Percentiles rank a stretch among this genome's conserved stretches.
Conservation (phyloP, 2,888 invertebrate species). For the Phlogophora meticulosa region DNA sequence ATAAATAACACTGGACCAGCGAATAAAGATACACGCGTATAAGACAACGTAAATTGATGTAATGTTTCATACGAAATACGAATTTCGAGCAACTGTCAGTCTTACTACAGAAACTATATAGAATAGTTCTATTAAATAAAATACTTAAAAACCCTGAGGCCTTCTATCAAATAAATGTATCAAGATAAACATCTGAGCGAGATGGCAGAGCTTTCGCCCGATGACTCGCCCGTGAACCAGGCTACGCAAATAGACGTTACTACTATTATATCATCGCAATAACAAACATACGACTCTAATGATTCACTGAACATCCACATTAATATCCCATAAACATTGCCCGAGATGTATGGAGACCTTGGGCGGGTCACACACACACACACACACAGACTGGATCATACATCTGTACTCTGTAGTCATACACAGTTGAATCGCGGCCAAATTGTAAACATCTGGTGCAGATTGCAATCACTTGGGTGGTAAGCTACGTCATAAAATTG, state of each 20-base stretch:
- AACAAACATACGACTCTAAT: conserved; percentile 14
- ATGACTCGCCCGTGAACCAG: conserved; percentile 9
- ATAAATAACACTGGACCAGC: conserved; percentile 16
- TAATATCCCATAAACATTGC: conserved; percentile 31
- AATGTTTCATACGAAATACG: conserved; percentile 5
- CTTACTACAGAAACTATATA: neutral
- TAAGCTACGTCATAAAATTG: neutral
- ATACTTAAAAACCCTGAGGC: neutral
- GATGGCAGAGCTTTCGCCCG: neutral
- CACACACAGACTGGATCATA: neutral
- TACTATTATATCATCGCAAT: conserved; percentile 37
- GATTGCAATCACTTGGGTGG: conserved; percentile 26
- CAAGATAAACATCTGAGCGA: neutral
- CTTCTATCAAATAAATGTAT: neutral
- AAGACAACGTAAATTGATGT: neutral
- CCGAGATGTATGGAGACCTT: conserved; percentile 27
- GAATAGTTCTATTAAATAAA: too few relatives aligned
- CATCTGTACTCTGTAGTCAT: neutral
- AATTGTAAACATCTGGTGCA: conserved; percentile 50
- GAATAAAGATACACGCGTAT: conserved; percentile 19
- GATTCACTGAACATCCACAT: conserved; percentile 36
- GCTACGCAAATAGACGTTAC: conserved; percentile 37
- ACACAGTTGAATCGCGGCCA: conserved; percentile 35
- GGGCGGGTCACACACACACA: conserved; percentile 25
- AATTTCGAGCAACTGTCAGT: conserved; percentile 10